These are phyloP conservation scores for Crotalus helleri DNA, from an alignment of 2,113 vertebrate species.

Conservation along the genomic window DNA sequence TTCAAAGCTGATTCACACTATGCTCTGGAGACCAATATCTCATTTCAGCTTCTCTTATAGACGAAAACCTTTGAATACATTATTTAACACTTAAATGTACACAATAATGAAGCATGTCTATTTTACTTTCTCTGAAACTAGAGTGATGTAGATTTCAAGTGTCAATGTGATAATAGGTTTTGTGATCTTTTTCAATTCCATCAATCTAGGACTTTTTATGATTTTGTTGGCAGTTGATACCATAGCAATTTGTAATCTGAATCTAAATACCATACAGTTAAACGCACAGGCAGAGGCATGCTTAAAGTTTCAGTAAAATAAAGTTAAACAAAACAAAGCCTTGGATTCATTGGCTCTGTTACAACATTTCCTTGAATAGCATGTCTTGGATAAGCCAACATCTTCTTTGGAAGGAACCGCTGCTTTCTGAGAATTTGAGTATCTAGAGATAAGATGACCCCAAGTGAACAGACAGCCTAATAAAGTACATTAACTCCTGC, in stretches of 20 bases:
- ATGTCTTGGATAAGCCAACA: conserved; percentile 60
- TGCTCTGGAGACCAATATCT: conserved; percentile 67
- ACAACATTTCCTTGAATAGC: conserved; percentile 64
- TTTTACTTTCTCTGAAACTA: conserved; percentile 59
- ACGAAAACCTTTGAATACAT: conserved; percentile 58
- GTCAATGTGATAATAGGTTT: conserved; percentile 65
- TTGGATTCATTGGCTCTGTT: conserved; percentile 51
- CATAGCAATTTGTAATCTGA: conserved; percentile 65
- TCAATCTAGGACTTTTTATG: conserved; percentile 67
- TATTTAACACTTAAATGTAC: conserved; percentile 33
- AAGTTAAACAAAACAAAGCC: conserved; percentile 22
- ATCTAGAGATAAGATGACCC: conserved; percentile 60
- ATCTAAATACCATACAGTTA: conserved; percentile 59
- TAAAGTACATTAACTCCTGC: conserved; percentile 53
- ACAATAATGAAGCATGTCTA: conserved; percentile 61
- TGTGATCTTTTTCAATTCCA: conserved; percentile 61
- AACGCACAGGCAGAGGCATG: background rate
- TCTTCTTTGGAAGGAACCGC: conserved; percentile 63
- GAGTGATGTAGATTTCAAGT: conserved; percentile 54
- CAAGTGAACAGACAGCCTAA: conserved; percentile 46
- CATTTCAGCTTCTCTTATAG: conserved; percentile 72
- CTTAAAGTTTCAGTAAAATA: conserved; percentile 13
- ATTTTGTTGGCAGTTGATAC: conserved; percentile 58
- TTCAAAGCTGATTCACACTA: conserved; percentile 64
- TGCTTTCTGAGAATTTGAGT: conserved; percentile 70